phyloP scores from a whole-genome alignment of 1,140 invertebrate genomes.

The Cydia pomonella region DNA sequence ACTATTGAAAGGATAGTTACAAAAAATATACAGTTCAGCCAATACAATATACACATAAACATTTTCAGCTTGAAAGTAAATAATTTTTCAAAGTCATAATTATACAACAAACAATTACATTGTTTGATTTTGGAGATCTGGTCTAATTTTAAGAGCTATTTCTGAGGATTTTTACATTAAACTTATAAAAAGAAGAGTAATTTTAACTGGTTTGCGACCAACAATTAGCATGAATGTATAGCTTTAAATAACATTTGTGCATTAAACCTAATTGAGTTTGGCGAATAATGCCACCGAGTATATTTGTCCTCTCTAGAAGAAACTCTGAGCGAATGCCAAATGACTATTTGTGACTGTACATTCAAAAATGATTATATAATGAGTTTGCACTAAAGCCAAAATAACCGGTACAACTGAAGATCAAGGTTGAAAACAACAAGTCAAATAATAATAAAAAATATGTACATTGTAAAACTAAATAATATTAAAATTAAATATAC shows the following conservation, averaged over 20 bases:
- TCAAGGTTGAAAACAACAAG: neutral
- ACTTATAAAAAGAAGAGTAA: too few species aligned
- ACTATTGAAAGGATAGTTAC: too few species aligned
- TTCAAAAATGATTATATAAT: neutral
- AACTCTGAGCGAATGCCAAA: neutral
- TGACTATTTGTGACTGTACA: neutral
- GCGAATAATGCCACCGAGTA: neutral
- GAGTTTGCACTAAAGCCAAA: slow-evolving; percentile 18
- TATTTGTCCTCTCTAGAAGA: neutral
- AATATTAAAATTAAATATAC: neutral
- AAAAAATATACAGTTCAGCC: too few species aligned
- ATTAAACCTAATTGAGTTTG: neutral
- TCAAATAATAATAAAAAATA: neutral
- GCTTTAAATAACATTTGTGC: neutral
- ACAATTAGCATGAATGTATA: neutral
- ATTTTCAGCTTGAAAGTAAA: too few species aligned
- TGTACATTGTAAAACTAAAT: neutral
- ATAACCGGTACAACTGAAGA: neutral
- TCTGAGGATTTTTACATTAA: too few species aligned
- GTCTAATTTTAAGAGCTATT: too few species aligned
- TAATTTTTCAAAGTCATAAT: too few species aligned
- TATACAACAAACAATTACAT: too few species aligned
- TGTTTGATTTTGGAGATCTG: too few species aligned
- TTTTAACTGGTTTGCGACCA: neutral
- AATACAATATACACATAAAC: too few species aligned